Evolutionary conservation across 1,140 invertebrate genomes (phyloP).

Genomic region (Drosophila rufa): DNA sequence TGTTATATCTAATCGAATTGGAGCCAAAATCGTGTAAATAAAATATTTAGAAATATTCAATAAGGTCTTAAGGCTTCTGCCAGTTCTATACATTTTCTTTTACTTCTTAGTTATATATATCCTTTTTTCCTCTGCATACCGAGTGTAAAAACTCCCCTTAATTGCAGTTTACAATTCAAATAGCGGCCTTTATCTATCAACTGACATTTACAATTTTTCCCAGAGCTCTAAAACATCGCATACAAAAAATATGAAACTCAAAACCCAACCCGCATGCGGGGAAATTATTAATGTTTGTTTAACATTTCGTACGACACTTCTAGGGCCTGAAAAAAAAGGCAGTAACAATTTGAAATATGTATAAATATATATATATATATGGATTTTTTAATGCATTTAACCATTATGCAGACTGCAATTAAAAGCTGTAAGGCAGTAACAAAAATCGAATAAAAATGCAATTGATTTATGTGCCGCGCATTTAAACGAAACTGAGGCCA

Average conservation of each 20-base stretch:
- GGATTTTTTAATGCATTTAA: slow-evolving; percentile 9
- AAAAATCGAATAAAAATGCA: slow-evolving; percentile 69
- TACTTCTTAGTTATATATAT: too few relatives aligned
- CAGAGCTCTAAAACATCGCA: not conserved
- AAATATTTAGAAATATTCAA: too few relatives aligned
- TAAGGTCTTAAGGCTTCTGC: too few relatives aligned
- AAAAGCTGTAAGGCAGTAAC: slow-evolving; percentile 32
- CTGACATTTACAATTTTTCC: not conserved
- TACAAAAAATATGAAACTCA: not conserved
- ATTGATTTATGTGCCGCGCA: slow-evolving; percentile 67
- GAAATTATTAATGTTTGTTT: slow-evolving; percentile 41
- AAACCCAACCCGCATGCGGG: slow-evolving; percentile 20
- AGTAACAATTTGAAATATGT: slow-evolving; percentile 25
- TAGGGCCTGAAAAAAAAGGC: slow-evolving; percentile 8
- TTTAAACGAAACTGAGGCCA: slow-evolving; percentile 21
- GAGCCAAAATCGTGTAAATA: too few relatives aligned
- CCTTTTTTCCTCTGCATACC: not conserved
- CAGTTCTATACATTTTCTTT: too few relatives aligned
- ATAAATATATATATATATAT: not conserved
- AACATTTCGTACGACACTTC: slow-evolving; percentile 38
- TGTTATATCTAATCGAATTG: too few relatives aligned
- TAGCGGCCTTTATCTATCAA: not conserved
- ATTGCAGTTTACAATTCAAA: slow-evolving; percentile 2
- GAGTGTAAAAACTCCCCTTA: not conserved
- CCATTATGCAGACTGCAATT: slow-evolving; percentile 61